Base-by-base conservation (phyloP, 2,888 invertebrate species). In the Serripes groenlandicus region DNA sequence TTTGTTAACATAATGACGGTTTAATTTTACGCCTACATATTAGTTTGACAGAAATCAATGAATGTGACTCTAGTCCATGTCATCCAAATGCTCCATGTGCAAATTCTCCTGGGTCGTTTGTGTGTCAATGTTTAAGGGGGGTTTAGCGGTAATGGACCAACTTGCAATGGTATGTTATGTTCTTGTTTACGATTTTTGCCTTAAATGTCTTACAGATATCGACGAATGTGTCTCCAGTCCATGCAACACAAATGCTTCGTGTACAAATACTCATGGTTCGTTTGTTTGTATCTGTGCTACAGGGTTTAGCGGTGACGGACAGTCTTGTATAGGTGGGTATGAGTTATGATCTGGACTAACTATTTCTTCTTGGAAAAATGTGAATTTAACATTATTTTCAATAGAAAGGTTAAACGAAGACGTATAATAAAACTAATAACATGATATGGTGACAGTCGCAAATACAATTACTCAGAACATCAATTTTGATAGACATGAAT, bases 61-160 rank as follows among this genome's bases (percentile, higher is more conserved):
- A 71, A 34, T 71, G n/a, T 28, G 32, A 23, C 3, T 56, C 32
- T 2, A 32, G 56, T 56, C 54, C 30, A 30, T 71, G 71, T 71
- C 42, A 71, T 71, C 5, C 21, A 3, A 71, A 71, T 56, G 71
- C 71, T 3, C 15, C 9, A 30, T 71, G 71, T 56, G 4, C 71
- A 30, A 71, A 71, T n/a, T 56, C 56, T 34, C 26, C n/a, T 28
- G 58, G 58, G 11, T 58, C 58, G 7, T 58, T 4, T 26, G 15
- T 3, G 2, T 58, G 58, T 28, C 58, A 23, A 15, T 58, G 58
- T 28, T 26, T n/a, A 58, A 15, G 15, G 2, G 7, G 58, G 58
- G 3, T 58, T 23, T 28, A 58, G 58, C 15, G 58, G 58, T 15
- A 28, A 58, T 58, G 58, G 58, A n/a, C 15, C 28, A 3, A 26